Evolutionary conservation across 2,888 invertebrate genomes (phyloP).

Genomic region (Graphium colonna): DNA sequence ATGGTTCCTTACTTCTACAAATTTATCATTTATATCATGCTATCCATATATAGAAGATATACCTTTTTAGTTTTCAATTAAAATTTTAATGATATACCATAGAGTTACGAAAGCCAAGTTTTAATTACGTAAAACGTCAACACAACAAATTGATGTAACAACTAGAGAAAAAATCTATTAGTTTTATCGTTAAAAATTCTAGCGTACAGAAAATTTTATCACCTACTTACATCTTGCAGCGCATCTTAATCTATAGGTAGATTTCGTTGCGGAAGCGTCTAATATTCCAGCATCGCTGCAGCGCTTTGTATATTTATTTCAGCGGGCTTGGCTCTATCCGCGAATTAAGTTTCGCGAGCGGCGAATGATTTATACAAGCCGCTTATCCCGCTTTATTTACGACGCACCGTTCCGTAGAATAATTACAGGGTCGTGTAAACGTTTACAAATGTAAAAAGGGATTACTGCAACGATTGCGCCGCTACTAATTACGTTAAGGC

Average conservation of each 20-base stretch:
- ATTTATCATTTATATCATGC: too few relatives aligned
- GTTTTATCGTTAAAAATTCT: too few relatives aligned
- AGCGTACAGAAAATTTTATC: not conserved
- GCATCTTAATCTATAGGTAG: slow-evolving; percentile 10
- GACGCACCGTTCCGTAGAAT: slow-evolving; percentile 64
- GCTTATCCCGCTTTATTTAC: slow-evolving; percentile 76
- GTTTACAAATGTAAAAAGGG: slow-evolving; percentile 70
- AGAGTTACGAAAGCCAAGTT: too few relatives aligned
- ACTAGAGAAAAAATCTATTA: too few relatives aligned
- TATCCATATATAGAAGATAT: too few relatives aligned
- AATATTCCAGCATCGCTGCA: slow-evolving; percentile 46
- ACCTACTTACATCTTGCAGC: not conserved
- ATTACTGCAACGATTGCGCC: slow-evolving; percentile 60
- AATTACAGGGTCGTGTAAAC: slow-evolving; percentile 71
- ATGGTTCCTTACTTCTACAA: too few relatives aligned
- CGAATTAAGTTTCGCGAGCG: slow-evolving; percentile 62
- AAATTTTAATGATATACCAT: too few relatives aligned
- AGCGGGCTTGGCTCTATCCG: slow-evolving; percentile 72
- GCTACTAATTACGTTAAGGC: slow-evolving; percentile 55
- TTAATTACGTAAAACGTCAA: too few relatives aligned
- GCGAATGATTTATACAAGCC: slow-evolving; percentile 76
- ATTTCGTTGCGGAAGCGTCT: slow-evolving; percentile 23
- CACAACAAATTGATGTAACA: too few relatives aligned
- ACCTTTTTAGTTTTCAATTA: too few relatives aligned
- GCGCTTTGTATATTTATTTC: slow-evolving; percentile 64